Conservation (phyloP, 2,797 vertebrate species). For the Typhlichthys eigenmanni region DNA sequence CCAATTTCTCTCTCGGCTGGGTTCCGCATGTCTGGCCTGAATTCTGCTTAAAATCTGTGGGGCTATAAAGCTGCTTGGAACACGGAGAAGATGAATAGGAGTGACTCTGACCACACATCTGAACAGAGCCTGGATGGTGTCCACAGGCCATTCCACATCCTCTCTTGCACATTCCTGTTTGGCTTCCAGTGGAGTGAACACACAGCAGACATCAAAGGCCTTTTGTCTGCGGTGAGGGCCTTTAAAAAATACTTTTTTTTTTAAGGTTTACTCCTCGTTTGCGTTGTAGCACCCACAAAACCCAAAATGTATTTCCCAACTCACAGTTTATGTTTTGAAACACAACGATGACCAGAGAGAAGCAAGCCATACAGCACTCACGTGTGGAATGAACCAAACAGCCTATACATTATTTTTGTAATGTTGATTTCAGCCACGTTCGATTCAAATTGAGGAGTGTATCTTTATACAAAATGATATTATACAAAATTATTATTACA, state of each 20-base stretch:
- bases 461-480: too few species aligned
- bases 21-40: conserved; percentile 40
- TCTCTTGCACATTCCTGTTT: conserved; percentile 10
- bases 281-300: too few species aligned
- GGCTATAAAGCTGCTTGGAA: conserved; percentile 45
- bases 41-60: conserved; percentile 52
- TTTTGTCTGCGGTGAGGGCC: conserved; percentile 24
- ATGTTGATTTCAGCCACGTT: too few species aligned
- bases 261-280: background rate
- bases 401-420: too few species aligned
- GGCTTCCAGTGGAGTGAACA: conserved; percentile 33
- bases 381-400: too few species aligned
- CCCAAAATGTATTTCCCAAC: too few species aligned
- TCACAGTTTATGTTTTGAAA: too few species aligned
- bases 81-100: conserved; percentile 33
- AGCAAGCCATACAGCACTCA: too few species aligned
- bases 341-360: too few species aligned
- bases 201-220: conserved; percentile 19
- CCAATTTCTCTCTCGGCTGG: conserved; percentile 34
- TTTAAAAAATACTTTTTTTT: conserved; percentile 13
- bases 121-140: conserved; percentile 37
- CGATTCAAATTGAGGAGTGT: too few species aligned
- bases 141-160: conserved; percentile 12
- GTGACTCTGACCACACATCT: conserved; percentile 47
- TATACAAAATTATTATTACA: too few species aligned